Evolutionary conservation across 2,113 vertebrate species (phyloP).

Genomic region (Paratilapia polleni): DNA sequence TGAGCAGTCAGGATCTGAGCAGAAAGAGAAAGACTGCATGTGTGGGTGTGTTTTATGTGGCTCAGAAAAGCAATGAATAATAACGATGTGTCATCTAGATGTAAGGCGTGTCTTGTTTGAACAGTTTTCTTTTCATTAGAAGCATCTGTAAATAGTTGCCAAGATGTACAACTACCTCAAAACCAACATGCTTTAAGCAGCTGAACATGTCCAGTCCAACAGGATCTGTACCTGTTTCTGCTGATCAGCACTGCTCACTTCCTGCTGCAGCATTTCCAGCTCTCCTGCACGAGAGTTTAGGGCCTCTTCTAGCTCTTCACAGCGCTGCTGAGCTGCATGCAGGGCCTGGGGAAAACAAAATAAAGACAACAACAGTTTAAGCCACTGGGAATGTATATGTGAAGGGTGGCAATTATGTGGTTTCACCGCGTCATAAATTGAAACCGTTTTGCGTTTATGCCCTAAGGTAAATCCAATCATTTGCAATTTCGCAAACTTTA

Average conservation of each 20-base stretch:
- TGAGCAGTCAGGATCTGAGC: slow-evolving; percentile 84
- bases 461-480: neutral
- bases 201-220: neutral
- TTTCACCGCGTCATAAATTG: neutral
- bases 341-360: slow-evolving; percentile 77
- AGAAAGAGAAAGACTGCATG: neutral
- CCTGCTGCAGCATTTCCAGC: slow-evolving; percentile 89
- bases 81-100: neutral
- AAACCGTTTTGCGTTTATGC: neutral
- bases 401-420: neutral
- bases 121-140: neutral
- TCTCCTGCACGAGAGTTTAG: slow-evolving; percentile 84
- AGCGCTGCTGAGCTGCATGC: slow-evolving; percentile 78
- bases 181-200: neutral
- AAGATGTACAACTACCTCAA: neutral
- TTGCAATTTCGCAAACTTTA: no score
- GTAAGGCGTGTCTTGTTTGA: slow-evolving; percentile 19
- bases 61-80: slow-evolving; percentile 28
- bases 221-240: slow-evolving; percentile 86
- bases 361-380: neutral
- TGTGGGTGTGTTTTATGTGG: slow-evolving; percentile 25
- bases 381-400: neutral
- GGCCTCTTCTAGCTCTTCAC: slow-evolving; percentile 87
- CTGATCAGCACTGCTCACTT: slow-evolving; percentile 84
- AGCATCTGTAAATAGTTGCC: neutral